Conservation (phyloP, 2,797 vertebrate genomes). For the Myoxocephalus aenaeus region DNA sequence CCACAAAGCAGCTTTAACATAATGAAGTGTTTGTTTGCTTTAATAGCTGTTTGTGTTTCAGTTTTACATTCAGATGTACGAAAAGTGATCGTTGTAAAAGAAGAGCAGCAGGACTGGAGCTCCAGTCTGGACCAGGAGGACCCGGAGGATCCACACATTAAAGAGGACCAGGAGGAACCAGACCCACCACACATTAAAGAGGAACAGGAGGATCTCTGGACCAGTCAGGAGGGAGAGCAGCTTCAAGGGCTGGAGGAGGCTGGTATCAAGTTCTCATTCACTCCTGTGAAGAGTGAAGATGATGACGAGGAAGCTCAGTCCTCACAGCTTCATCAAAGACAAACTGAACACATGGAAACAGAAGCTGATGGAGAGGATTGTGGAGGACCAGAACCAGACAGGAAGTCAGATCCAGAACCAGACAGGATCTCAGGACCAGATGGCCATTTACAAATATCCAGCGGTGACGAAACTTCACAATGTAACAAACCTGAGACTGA, state of each 20-base stretch:
- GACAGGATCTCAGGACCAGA: too few species aligned
- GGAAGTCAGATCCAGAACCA: not conserved
- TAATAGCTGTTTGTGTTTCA: not conserved
- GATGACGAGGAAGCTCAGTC: not conserved
- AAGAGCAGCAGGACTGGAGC: not conserved
- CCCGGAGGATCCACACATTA: not conserved
- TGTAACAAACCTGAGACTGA: too few species aligned
- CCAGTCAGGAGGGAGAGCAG: not conserved
- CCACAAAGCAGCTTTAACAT: not conserved
- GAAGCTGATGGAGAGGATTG: not conserved
- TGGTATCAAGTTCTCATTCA: not conserved
- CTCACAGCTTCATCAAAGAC: not conserved
- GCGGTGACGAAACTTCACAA: not conserved
- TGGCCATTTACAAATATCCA: not conserved
- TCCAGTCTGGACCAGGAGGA: not conserved
- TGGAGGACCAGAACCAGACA: not conserved
- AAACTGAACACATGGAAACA: not conserved
- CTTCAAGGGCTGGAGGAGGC: not conserved
- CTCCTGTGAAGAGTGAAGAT: conserved; percentile 1
- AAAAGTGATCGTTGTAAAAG: conserved; percentile 6
- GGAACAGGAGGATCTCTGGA: not conserved
- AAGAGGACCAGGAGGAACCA: not conserved
- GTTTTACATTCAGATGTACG: not conserved
- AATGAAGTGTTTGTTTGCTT: not conserved
- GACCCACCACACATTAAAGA: not conserved